Conservation (phyloP, 2,113 vertebrate genomes). For the Sitta europaea region DNA sequence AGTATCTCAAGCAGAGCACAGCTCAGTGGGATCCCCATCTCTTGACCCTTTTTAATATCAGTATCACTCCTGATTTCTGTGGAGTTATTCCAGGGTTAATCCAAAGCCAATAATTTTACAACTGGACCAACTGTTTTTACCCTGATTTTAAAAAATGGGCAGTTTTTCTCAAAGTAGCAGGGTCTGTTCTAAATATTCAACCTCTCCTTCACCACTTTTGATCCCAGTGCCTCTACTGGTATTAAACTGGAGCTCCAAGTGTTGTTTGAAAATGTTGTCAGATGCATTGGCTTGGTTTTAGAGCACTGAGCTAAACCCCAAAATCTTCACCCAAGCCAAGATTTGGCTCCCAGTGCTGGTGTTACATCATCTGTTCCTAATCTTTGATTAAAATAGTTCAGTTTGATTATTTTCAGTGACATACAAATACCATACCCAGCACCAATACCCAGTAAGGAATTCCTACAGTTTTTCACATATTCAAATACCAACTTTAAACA, state of each 20-base stretch:
- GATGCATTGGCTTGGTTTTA: neutral
- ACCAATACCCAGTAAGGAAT: neutral
- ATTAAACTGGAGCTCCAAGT: neutral
- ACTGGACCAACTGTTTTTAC: neutral
- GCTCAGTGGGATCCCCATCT: neutral
- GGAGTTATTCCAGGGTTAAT: neutral
- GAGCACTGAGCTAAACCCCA: neutral
- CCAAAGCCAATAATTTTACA: neutral
- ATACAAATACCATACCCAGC: neutral
- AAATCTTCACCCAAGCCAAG: neutral
- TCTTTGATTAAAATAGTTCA: neutral
- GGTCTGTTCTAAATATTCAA: neutral
- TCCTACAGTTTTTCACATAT: neutral
- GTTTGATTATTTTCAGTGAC: neutral
- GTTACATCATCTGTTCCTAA: neutral
- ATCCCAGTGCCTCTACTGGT: neutral
- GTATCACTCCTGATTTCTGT: neutral
- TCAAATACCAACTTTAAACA: neutral
- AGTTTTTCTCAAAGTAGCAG: neutral
- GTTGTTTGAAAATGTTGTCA: neutral
- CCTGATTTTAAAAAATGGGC: neutral
- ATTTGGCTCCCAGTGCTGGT: neutral
- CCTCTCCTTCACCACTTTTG: neutral
- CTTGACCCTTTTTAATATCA: neutral
- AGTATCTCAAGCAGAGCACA: neutral